A percentile compares a stretch with the other conserved stretches of the same genome.
phyloP scores from a whole-genome alignment of 2,113 vertebrate species.

The Holacanthus passer region DNA sequence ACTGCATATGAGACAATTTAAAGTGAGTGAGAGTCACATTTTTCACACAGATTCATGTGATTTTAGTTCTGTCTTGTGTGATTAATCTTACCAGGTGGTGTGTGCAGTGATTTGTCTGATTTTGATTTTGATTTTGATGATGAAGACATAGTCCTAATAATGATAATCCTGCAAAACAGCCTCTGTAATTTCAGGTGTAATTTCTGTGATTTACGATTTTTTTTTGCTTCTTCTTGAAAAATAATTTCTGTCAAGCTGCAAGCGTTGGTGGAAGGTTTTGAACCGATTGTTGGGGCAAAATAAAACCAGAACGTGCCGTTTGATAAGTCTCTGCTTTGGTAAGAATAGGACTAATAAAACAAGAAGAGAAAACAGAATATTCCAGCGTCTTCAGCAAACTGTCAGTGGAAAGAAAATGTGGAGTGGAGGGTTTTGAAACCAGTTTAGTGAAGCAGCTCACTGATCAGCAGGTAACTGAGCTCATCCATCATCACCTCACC shows the following conservation, averaged over 20 bases:
- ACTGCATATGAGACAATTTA: not conserved
- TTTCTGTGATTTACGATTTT: not conserved
- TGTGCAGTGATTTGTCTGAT: not conserved
- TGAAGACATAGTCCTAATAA: not conserved
- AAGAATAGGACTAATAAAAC: not conserved
- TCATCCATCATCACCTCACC: slow-evolving; percentile 36
- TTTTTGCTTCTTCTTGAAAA: not conserved
- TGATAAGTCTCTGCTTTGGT: not conserved
- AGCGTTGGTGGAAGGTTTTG: not conserved
- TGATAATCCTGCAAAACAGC: not conserved
- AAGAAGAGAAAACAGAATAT: not conserved
- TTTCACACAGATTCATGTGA: not conserved
- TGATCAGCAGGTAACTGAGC: slow-evolving; percentile 17
- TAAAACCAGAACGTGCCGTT: not conserved
- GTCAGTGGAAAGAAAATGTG: not conserved
- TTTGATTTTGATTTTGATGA: too few species aligned
- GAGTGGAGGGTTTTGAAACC: not conserved
- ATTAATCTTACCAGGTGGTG: not conserved
- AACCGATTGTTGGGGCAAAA: not conserved
- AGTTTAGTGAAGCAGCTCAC: not conserved
- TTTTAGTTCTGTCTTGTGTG: not conserved
- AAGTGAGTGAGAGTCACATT: not conserved
- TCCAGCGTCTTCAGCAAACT: too few species aligned
- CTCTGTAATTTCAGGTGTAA: not conserved
- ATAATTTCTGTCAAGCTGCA: not conserved